Evolutionary conservation across 2,888 invertebrate genomes (phyloP).

Genomic region (Synergus itoensis): DNA sequence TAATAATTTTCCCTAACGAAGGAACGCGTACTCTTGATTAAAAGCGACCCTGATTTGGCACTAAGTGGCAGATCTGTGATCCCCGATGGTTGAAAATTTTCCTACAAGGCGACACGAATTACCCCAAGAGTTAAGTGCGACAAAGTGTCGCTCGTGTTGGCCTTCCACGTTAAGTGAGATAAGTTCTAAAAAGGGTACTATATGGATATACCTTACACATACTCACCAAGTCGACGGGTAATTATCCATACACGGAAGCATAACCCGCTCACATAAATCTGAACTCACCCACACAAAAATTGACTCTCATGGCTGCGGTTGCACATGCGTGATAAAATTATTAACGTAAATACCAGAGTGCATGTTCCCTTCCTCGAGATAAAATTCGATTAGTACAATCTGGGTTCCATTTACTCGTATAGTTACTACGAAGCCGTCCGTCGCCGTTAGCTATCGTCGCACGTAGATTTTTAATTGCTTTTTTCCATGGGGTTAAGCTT

Average conservation of each 20-base stretch:
- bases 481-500: constrained; percentile 56
- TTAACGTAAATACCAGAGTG: constrained; percentile 70
- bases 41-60: constrained; percentile 18
- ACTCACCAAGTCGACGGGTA: constrained; percentile 1
- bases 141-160: constrained; percentile 54
- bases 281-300: constrained; percentile 6
- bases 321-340: constrained; percentile 69
- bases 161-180: constrained; percentile 52
- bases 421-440: constrained; percentile 28
- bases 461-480: constrained; percentile 67
- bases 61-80: constrained; percentile 31
- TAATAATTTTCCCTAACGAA: neutral
- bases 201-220: constrained; percentile 12
- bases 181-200: constrained; percentile 53
- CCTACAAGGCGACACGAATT: constrained; percentile 25
- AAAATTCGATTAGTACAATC: constrained; percentile 58
- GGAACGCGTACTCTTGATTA: neutral
- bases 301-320: neutral
- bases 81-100: constrained; percentile 11
- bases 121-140: constrained; percentile 53
- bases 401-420: constrained; percentile 52
- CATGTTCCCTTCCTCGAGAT: constrained; percentile 66
- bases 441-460: constrained; percentile 58
- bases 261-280: neutral
- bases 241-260: constrained; percentile 22